Evolutionary conservation across 2,113 vertebrate species (phyloP).

Genomic region (Seriola dumerili): DNA sequence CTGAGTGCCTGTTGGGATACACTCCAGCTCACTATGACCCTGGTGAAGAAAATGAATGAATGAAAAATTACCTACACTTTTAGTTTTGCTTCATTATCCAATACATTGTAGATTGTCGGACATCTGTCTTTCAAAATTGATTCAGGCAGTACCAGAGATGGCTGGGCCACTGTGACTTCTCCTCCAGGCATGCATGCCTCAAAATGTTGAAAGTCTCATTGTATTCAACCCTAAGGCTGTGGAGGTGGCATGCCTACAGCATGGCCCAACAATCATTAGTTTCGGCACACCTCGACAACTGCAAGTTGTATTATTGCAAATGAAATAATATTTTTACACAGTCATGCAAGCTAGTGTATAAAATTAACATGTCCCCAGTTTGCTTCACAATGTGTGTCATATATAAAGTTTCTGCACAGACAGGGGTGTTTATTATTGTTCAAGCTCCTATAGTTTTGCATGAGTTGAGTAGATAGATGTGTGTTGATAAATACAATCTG

Average conservation of each 20-base stretch:
- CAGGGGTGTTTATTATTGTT: neutral
- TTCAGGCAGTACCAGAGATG: neutral
- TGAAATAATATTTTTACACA: neutral
- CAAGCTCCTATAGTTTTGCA: no score
- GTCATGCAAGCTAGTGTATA: neutral
- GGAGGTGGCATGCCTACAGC: neutral
- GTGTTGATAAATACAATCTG: neutral
- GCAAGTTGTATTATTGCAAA: neutral
- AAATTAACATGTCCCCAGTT: neutral
- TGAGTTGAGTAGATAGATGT: neutral
- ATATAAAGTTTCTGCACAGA: no score
- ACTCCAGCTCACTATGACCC: neutral
- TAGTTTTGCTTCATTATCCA: neutral
- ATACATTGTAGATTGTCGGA: neutral
- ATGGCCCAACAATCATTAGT: neutral
- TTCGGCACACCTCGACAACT: neutral
- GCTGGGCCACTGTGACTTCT: neutral
- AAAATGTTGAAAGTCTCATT: neutral
- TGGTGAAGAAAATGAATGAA: neutral
- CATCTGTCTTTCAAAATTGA: neutral
- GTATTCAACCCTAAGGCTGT: constrained; percentile 15
- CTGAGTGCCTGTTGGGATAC: neutral
- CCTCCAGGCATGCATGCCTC: constrained; percentile 11
- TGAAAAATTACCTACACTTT: neutral
- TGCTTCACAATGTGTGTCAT: neutral